These are phyloP conservation scores for Sphinx pinastri DNA, from an alignment of 2,888 invertebrate species.

Conservation along the genomic window DNA sequence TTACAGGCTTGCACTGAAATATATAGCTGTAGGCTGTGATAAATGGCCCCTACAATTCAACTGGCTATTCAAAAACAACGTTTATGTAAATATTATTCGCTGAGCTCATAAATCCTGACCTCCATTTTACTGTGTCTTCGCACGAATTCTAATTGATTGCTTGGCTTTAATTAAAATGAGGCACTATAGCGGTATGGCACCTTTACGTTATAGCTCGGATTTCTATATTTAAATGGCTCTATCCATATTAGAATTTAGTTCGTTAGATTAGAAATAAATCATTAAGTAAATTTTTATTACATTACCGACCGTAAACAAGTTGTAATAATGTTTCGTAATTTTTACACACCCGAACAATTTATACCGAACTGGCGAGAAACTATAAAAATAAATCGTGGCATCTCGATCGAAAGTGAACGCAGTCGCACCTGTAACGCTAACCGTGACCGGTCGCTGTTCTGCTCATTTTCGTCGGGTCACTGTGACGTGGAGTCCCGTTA, in stretches of 20 bases:
- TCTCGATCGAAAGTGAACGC: constrained; percentile 76
- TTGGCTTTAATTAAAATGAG: constrained; percentile 55
- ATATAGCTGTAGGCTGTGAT: constrained; percentile 1
- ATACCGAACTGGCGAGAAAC: constrained; percentile 41
- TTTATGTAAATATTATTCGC: constrained; percentile 43
- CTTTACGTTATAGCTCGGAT: background rate
- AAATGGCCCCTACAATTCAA: constrained; percentile 30
- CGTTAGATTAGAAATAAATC: background rate
- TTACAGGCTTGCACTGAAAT: background rate
- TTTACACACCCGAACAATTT: background rate
- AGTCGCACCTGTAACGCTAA: constrained; percentile 70
- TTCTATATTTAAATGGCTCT: background rate
- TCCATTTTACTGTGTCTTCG: constrained; percentile 47
- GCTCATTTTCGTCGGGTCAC: constrained; percentile 70
- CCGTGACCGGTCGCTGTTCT: constrained; percentile 66
- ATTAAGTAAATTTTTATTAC: background rate
- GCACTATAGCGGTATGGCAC: constrained; percentile 41
- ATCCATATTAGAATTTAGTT: background rate
- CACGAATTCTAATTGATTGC: constrained; percentile 49
- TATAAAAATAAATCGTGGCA: constrained; percentile 62
- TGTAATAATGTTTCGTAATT: background rate
- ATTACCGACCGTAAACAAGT: constrained; percentile 21
- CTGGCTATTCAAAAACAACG: constrained; percentile 32
- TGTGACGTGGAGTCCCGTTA: constrained; percentile 71
- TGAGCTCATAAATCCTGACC: constrained; percentile 45